phyloP scores from a whole-genome alignment of 2,113 vertebrate species.

The Struthidea cinerea region DNA sequence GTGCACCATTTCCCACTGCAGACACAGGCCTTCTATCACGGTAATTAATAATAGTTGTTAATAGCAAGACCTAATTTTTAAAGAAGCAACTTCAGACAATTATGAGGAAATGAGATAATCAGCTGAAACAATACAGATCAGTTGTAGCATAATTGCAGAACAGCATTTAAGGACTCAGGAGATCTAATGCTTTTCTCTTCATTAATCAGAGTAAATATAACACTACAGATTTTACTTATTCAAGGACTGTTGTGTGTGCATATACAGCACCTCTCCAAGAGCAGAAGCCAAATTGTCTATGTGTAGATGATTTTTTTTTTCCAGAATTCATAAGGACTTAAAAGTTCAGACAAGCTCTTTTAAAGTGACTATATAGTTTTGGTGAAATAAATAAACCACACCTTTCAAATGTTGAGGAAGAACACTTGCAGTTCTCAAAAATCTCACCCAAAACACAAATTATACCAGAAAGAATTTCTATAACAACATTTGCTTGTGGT shows the following conservation, averaged over 20 bases:
- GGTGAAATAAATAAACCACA: neutral
- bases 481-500: neutral
- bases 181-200: neutral
- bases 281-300: neutral
- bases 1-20: neutral
- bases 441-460: neutral
- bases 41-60: neutral
- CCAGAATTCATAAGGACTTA: neutral
- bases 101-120: neutral
- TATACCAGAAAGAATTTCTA: neutral
- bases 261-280: neutral
- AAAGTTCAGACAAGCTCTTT: neutral
- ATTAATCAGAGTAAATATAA: constrained; percentile 13
- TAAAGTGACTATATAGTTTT: neutral
- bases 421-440: neutral
- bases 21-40: neutral
- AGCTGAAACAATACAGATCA: neutral
- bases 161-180: neutral
- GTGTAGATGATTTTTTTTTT: neutral
- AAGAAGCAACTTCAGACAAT: neutral
- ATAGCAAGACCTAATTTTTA: neutral
- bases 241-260: neutral
- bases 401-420: neutral
- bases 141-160: neutral
- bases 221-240: neutral